These are phyloP conservation scores for Reticulitermes lucifugus DNA, from an alignment of 2,888 invertebrate species.

Conservation along the genomic window DNA sequence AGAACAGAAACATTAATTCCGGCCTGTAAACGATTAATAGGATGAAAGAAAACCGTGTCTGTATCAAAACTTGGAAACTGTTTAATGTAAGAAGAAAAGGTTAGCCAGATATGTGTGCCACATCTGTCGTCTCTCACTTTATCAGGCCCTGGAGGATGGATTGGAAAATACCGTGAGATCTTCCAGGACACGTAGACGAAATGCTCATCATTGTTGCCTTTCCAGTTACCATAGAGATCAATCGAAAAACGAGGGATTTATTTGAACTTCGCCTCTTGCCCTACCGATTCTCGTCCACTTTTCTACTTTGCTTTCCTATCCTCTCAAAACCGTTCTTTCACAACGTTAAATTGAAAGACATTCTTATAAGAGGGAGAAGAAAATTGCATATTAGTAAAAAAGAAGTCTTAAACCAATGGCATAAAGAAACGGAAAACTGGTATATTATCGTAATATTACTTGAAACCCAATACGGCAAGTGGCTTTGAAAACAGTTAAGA, in stretches of 20 bases:
- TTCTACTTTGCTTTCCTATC: conserved; percentile 14
- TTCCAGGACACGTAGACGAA: background rate
- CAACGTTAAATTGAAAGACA: conserved; percentile 34
- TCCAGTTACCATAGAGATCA: conserved; percentile 29
- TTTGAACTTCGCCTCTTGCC: conserved; percentile 14
- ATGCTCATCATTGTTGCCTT: conserved; percentile 35
- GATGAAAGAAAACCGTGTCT: no score
- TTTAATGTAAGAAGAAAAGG: no score
- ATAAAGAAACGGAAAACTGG: background rate
- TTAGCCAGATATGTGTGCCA: no score
- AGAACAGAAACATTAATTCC: no score
- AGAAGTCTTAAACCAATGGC: background rate
- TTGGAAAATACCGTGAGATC: background rate
- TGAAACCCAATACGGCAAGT: background rate
- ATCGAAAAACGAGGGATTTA: conserved; percentile 37
- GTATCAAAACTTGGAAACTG: no score
- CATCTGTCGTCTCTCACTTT: no score
- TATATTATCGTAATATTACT: background rate
- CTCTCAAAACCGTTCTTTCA: background rate
- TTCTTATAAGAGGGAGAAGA: conserved; percentile 23
- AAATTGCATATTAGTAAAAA: conserved; percentile 28
- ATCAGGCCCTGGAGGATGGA: no score
- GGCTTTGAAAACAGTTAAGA: background rate
- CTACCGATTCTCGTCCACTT: background rate
- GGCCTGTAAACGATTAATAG: no score